Evolutionary conservation across 1,140 invertebrate species (phyloP), one percentile per base, ranked within the genome.

Genomic region (Leptinotarsa defecta): DNA sequence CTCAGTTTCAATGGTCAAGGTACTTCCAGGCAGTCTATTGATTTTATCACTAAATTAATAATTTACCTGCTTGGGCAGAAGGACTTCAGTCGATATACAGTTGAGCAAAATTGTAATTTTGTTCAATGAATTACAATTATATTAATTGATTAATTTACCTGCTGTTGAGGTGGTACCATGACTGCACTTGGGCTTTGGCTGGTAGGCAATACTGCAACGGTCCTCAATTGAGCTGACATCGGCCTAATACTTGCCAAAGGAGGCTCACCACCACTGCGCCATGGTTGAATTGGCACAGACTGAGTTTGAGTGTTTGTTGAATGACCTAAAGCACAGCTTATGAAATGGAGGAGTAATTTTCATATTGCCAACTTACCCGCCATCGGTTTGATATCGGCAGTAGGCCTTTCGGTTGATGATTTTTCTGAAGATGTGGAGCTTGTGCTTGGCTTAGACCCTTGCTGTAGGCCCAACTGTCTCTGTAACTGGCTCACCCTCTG

Each of bases 321-420:
- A 74, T 83, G 83, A 52, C 82, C 79, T 80, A 81, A 83, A 61
- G 68, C 20, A 57, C 19, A 67, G 13, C 4, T 77, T 15, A 74
- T 15, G 67, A 68, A 43, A 43, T 43, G 34, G 34, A 43, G 8
- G 20, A 74, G 24, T 62, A 63, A 15, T 76, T 34, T 75, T 71
- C 2, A 71, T 19, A 63, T 11, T 43, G 34, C 34, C 34, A 43
- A 85, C 79, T 89, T 88, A 79, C 94, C 94, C 15, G 95, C 92
- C 92, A 98, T 96, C 1, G 96, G 96, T 84, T 96, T 96, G 48
- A 98, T 97, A 85, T 98, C 98, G 13, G 96, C 96, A 13, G 92
- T 94, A 8, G 95, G 93, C 62, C 94, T 92, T 80, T 96, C 95
- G 0, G 89, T 91, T 0, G 89, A 89, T 22, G 90, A 88, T 82